phyloP scores from a whole-genome alignment of 2,888 invertebrate species.

The Epistrophella euchroma region DNA sequence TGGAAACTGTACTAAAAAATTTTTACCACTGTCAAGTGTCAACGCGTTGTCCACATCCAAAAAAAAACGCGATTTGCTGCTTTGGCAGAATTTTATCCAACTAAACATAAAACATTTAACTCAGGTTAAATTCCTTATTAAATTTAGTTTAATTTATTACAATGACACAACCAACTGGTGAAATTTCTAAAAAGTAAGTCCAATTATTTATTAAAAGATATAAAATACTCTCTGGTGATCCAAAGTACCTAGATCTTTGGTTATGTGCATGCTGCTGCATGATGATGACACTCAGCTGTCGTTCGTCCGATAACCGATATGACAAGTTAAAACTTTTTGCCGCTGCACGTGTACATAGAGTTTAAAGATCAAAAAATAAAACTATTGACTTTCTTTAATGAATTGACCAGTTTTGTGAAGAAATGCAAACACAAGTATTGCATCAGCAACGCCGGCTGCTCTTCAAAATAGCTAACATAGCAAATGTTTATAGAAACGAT shows the following conservation, averaged over 20 bases:
- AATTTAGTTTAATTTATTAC: neutral
- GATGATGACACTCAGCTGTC: constrained; percentile 61
- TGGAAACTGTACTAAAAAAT: constrained; percentile 40
- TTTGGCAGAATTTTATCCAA: constrained; percentile 19
- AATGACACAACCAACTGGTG: constrained; percentile 81
- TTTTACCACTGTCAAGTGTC: constrained; percentile 11
- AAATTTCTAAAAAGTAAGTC: constrained; percentile 83
- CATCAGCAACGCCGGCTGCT: constrained; percentile 42
- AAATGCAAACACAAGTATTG: constrained; percentile 49
- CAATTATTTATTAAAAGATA: neutral
- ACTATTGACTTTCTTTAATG: neutral
- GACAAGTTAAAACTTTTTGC: constrained; percentile 8
- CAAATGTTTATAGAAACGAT: neutral
- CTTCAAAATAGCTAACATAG: neutral
- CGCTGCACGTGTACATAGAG: constrained; percentile 50
- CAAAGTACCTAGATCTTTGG: constrained; percentile 42
- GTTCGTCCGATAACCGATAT: constrained; percentile 25
- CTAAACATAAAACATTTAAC: constrained; percentile 1
- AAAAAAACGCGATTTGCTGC: constrained; percentile 26
- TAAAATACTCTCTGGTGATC: no score
- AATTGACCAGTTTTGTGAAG: neutral
- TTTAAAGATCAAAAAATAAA: neutral
- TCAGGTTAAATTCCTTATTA: neutral
- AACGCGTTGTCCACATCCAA: neutral
- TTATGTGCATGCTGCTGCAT: constrained; percentile 53